Conservation (phyloP, 92 coral and sea anemone genomes). For the Diadumene lineata region DNA sequence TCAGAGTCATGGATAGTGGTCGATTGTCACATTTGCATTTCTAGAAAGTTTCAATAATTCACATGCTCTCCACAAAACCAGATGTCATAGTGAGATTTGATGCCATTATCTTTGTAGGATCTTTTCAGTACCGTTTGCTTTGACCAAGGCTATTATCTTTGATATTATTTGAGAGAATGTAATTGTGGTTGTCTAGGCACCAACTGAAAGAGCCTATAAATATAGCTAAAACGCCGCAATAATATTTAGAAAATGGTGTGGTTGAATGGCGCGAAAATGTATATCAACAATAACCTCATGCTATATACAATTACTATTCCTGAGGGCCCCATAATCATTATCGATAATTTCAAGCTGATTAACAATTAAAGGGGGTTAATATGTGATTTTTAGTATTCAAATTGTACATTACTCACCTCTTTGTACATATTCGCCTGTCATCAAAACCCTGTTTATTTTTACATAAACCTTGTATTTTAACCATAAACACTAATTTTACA, state of each 20-base stretch:
- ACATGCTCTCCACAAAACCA: conserved; percentile 6
- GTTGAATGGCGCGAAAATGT: not conserved
- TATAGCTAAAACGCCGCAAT: not conserved
- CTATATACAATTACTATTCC: not conserved
- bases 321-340: not conserved
- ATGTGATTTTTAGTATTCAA: not conserved
- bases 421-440: not conserved
- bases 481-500: not conserved
- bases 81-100: conserved; percentile 23
- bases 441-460: not conserved
- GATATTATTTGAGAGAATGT: not conserved
- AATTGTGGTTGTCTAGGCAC: not conserved
- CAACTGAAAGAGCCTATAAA: not conserved
- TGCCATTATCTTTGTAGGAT: not conserved
- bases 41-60: conserved; percentile 29
- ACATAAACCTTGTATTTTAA: not conserved
- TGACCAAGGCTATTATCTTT: not conserved
- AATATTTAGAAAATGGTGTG: not conserved
- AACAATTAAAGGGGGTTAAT: not conserved
- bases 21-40: conserved; percentile 19
- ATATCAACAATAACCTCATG: conserved; percentile 8
- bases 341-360: not conserved
- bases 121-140: not conserved
- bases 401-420: not conserved
- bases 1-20: conserved; percentile 2